These are phyloP conservation scores for Trichomycterus rosablanca DNA, from an alignment of 2,113 vertebrate genomes.

Conservation along the genomic window DNA sequence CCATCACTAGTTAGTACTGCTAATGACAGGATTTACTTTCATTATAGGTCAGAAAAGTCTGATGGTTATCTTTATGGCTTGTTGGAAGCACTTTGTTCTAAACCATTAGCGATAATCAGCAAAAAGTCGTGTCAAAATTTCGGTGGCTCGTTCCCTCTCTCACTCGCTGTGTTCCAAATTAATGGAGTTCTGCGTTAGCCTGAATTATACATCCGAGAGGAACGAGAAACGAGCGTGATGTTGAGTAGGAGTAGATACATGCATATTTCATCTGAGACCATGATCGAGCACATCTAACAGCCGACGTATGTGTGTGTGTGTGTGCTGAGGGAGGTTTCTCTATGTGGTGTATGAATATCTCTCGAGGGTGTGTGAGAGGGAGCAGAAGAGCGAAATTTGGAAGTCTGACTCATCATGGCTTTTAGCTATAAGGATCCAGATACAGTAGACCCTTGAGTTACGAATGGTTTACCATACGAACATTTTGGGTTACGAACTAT, in stretches of 20 bases:
- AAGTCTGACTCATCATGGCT: slow-evolving; percentile 20
- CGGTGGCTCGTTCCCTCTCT: slow-evolving; percentile 1
- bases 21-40: too few relatives aligned
- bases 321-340: slow-evolving; percentile 8
- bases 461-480: too few relatives aligned
- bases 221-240: not conserved
- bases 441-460: too few relatives aligned
- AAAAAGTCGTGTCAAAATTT: slow-evolving; percentile 1
- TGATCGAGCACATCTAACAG: not conserved
- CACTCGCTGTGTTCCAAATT: slow-evolving; percentile 5
- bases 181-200: slow-evolving; percentile 24
- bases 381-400: slow-evolving; percentile 13
- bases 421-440: too few relatives aligned
- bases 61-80: too few relatives aligned
- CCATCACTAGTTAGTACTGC: too few relatives aligned
- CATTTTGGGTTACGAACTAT: too few relatives aligned
- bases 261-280: slow-evolving; percentile 13
- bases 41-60: too few relatives aligned
- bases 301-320: slow-evolving; percentile 6
- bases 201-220: slow-evolving; percentile 28
- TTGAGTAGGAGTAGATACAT: slow-evolving; percentile 8
- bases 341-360: not conserved
- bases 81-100: not conserved
- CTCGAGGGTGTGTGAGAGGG: slow-evolving; percentile 3
- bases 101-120: slow-evolving; percentile 15